Conservation (phyloP, 2,797 vertebrate genomes). For the Argentina silus region DNA sequence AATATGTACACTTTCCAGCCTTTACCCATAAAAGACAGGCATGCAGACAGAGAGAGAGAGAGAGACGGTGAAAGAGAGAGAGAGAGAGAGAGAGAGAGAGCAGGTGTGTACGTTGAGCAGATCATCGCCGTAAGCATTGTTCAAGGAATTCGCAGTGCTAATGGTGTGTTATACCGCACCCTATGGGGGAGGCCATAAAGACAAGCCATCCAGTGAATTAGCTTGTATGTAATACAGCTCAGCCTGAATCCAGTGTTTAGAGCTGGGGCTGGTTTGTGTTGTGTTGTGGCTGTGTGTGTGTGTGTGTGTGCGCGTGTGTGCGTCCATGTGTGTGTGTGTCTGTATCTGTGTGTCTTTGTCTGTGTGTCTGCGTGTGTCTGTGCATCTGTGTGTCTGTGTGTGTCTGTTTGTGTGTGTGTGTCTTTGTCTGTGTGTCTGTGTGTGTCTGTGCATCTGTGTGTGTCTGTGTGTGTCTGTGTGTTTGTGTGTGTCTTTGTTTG, state of each 20-base stretch:
- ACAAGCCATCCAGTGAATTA: conserved; percentile 67
- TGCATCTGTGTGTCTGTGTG: too few relatives aligned
- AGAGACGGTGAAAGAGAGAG: too few relatives aligned
- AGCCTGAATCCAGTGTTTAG: conserved; percentile 56
- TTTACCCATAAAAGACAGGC: conserved; percentile 40
- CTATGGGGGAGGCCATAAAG: conserved; percentile 63
- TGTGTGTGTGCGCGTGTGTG: too few relatives aligned
- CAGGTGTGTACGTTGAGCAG: conserved; percentile 23
- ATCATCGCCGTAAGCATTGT: conserved; percentile 55
- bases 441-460: too few relatives aligned
- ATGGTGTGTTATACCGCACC: conserved; percentile 66
- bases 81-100: conserved; percentile 26
- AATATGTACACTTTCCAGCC: conserved; percentile 31
- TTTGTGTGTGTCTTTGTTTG: too few relatives aligned
- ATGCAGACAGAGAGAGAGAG: too few relatives aligned
- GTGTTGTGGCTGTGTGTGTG: conserved; percentile 40
- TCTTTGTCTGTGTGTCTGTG: too few relatives aligned
- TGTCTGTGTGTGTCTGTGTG: too few relatives aligned
- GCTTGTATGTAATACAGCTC: conserved; percentile 57
- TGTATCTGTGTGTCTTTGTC: too few relatives aligned
- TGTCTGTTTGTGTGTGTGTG: too few relatives aligned
- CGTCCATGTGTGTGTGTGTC: too few relatives aligned
- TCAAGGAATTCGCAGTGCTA: conserved; percentile 69
- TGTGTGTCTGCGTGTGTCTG: too few relatives aligned
- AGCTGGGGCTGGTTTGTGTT: conserved; percentile 42